Base-by-base conservation (phyloP, 2,888 invertebrate genomes). In the Herminia tarsipennalis region DNA sequence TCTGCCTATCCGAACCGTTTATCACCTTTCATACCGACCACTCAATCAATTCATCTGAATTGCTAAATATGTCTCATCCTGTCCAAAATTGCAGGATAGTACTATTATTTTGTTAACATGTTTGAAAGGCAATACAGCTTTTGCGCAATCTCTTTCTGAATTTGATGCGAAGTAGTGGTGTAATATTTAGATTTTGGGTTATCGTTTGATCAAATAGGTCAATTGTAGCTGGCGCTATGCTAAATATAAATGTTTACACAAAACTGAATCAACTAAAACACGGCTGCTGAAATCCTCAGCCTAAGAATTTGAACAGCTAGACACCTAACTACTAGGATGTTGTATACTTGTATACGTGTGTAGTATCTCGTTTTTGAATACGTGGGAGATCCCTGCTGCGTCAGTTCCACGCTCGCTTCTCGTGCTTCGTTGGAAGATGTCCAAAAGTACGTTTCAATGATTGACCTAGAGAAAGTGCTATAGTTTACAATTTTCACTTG, bases 321-420 rank as follows among this genome's bases (percentile, higher is more conserved):
- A n/a, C n/a, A n/a, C n/a, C n/a, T n/a, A n/a, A n/a, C n/a, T n/a
- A n/a, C n/a, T n/a, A n/a, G n/a, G n/a, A n/a, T n/a, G n/a, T n/a
- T n/a, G n/a, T n/a, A n/a, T n/a, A n/a, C n/a, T n/a, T 50, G 28
- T 18, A 10, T 5, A 27, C 14, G 41, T 33, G 14, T 46, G 35
- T 32, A 17, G 3, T 22, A 34, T 54, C 49, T 50, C 27, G 54
- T 38, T 54, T 64, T 43, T 14, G 32, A 30, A 37, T 50, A 62
- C 52, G 59, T 67, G 53, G 67, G 64, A 66, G 55, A 67, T 57
- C 55, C 60, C 67, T 47, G 33, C 46, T 37, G 12, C 63, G 63
- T 55, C 50, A 47, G 16, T 16, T 36, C 22, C 66, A 66, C 55
- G 64, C 30, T 44, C 34, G 3, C 39, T 8, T 40, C 53, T 50